Conservation (phyloP, 2,113 vertebrate species). For the Cyanoliseus patagonus region DNA sequence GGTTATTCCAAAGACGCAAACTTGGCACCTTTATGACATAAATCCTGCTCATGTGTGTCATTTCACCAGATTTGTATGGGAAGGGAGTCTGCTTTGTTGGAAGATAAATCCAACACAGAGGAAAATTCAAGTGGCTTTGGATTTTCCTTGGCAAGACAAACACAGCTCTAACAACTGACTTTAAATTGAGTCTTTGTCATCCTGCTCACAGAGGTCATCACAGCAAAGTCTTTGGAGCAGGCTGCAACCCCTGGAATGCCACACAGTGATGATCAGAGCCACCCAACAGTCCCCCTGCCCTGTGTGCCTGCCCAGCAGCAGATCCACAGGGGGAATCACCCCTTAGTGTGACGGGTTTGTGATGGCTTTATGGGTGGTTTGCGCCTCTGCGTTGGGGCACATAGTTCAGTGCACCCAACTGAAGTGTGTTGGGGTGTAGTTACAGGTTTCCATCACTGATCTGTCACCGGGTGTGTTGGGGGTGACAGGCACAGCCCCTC, state of each 20-base stretch:
- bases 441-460: not conserved
- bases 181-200: not conserved
- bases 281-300: fast-evolving
- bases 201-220: not conserved
- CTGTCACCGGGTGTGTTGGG: fast-evolving
- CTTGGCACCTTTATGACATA: not conserved
- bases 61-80: not conserved
- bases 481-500: not conserved
- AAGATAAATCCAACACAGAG: not conserved
- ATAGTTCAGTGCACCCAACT: fast-evolving
- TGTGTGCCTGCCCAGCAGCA: fast-evolving
- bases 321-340: not conserved
- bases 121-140: not conserved
- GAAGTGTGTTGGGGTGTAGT: fast-evolving
- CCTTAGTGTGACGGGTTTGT: not conserved
- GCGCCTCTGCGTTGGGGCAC: not conserved
- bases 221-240: not conserved
- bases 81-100: not conserved
- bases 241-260: not conserved
- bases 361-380: not conserved
- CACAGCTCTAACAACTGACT: not conserved
- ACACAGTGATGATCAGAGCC: fast-evolving
- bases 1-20: not conserved
- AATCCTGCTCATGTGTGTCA: not conserved
- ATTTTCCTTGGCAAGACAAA: not conserved